Base-by-base conservation (phyloP, 2,113 vertebrate genomes). In the Melanostigma gelatinosum region DNA sequence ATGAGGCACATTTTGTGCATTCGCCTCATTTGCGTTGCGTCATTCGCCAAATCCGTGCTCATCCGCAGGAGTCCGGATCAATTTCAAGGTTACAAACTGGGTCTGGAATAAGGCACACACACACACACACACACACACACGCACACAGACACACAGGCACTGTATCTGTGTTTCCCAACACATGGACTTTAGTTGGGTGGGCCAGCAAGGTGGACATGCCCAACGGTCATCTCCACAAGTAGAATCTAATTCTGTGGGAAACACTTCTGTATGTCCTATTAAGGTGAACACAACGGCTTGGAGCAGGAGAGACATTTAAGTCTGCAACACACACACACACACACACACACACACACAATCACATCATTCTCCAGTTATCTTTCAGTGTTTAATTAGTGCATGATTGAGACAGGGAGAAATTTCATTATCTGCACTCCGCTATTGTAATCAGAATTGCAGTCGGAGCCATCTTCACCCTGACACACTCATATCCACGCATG, bases 311-410 rank as follows among this genome's bases (percentile, higher is more conserved):
- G 6, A 42, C 61, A 60, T 62, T 7, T 22, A 50, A 18, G 46
- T 40, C 15, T 11, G 22, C 36, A n/a, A n/a, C n/a, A n/a, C n/a
- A n/a, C n/a, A n/a, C n/a, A n/a, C n/a, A 55, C 73, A 32, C 63
- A 46, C 22, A 44, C 13, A 40, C 32, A 54, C 55, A 54, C 29
- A 50, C 29, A 60, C 29, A 40, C 54, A 62, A 16, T 36, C 76
- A 52, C 69, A 29, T 27, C 13, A 48, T 62, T 65, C 44, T 34
- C 40, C 50, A 64, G 63, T 79, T 80, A 84, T 84, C 75, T 77
- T 65, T 69, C 52, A 70, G 13, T 72, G 83, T 85, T 86, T 76
- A 89, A 87, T 82, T 78, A 77, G 71, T 68, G 76, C 38, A 61
- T 79, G 64, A 81, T 52, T 79, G 77, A 75, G 60, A 76, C 61